phyloP scores from a whole-genome alignment of 2,888 invertebrate genomes.

The Agrochola lota region DNA sequence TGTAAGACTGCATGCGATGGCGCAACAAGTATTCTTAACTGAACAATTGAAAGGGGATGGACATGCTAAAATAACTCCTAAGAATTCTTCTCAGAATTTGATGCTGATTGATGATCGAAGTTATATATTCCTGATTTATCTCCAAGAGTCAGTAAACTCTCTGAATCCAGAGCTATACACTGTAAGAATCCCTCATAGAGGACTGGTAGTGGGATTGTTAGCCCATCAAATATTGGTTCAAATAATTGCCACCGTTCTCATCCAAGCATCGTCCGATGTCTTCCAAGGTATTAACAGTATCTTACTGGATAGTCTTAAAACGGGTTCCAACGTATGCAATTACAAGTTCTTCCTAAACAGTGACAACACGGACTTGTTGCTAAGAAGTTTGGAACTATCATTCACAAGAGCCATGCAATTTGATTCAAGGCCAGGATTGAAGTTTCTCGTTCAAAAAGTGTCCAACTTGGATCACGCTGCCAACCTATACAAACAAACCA shows the following conservation, averaged over 20 bases:
- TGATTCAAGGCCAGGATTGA: conserved; percentile 97
- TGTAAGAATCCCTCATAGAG: conserved; percentile 96
- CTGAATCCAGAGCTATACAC: conserved; percentile 94
- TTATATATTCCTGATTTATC: conserved; percentile 96
- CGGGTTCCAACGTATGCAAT: conserved; percentile 84
- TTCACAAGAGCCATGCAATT: conserved; percentile 96
- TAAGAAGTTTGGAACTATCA: conserved; percentile 95
- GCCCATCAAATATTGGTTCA: conserved; percentile 98
- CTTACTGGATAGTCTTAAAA: conserved; percentile 88
- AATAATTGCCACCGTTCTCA: conserved; percentile 96
- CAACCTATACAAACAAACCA: conserved; percentile 97
- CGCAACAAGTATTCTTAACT: conserved; percentile 96
- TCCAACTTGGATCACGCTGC: conserved; percentile 96
- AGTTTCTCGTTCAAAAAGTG: conserved; percentile 98
- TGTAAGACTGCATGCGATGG: conserved; percentile 95
- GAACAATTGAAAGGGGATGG: conserved; percentile 86
- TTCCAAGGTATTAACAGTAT: conserved; percentile 92
- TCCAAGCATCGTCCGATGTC: conserved; percentile 93
- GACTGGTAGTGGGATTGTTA: conserved; percentile 96
- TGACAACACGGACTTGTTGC: conserved; percentile 92
- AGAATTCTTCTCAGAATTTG: conserved; percentile 85
- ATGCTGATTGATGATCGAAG: conserved; percentile 95
- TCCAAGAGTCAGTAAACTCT: conserved; percentile 93
- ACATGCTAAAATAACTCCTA: conserved; percentile 79
- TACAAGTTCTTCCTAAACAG: conserved; percentile 89